phyloP scores from a whole-genome alignment of 2,888 invertebrate genomes.

The Epirrhoe tristata region DNA sequence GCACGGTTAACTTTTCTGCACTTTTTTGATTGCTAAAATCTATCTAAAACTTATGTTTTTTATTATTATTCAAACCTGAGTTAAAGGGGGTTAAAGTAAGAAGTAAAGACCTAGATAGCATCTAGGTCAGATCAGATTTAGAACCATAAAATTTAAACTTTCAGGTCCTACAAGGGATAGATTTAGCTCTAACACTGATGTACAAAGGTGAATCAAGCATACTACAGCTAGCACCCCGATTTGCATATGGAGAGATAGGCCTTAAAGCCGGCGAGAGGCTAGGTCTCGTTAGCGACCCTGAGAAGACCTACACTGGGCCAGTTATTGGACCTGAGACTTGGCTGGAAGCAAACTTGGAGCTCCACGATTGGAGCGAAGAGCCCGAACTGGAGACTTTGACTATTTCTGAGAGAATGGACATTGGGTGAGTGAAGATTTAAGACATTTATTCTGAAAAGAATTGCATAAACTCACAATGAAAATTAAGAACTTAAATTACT shows the following conservation, averaged over 20 bases:
- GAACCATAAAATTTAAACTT: no score
- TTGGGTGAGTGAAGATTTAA: conserved; percentile 85
- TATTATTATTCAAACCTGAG: no score
- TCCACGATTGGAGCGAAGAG: conserved; percentile 88
- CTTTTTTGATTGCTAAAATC: no score
- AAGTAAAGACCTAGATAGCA: no score
- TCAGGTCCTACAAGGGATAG: conserved; percentile 91
- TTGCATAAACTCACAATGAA: no score
- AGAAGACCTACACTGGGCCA: conserved; percentile 74
- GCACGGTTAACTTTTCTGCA: no score
- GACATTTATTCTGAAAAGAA: no score
- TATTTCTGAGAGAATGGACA: conserved; percentile 88
- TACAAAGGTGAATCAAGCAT: conserved; percentile 91
- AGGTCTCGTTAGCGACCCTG: conserved; percentile 68
- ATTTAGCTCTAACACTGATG: conserved; percentile 94
- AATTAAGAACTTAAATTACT: no score
- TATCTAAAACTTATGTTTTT: no score
- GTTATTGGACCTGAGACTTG: conserved; percentile 88
- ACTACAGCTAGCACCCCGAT: conserved; percentile 90
- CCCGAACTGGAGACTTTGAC: conserved; percentile 88
- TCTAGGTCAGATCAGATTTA: no score
- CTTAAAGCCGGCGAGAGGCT: conserved; percentile 80
- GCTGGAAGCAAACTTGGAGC: conserved; percentile 89
- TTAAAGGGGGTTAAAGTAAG: no score
- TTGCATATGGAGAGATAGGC: conserved; percentile 93